These are phyloP conservation scores for Muschampia plurimacula DNA, from an alignment of 2,888 invertebrate genomes.

Conservation along the genomic window DNA sequence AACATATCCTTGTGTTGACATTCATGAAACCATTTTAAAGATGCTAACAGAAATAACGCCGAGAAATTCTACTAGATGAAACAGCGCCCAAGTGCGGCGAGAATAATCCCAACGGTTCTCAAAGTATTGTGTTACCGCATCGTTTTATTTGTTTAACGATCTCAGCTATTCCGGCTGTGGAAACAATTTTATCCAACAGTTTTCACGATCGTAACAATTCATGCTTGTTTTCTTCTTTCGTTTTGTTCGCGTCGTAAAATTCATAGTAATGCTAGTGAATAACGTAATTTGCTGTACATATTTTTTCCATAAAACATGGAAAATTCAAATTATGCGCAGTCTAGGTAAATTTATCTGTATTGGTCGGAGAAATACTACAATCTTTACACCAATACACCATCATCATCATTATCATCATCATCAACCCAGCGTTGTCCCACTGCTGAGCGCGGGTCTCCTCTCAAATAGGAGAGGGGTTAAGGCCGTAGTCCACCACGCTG, in stretches of 20 bases:
- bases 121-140: slow-evolving; percentile 27
- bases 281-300: neutral
- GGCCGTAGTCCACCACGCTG: no score
- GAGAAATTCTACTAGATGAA: slow-evolving; percentile 20
- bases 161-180: slow-evolving; percentile 21
- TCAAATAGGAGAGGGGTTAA: no score
- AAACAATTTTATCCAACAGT: slow-evolving; percentile 31
- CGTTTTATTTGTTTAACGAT: slow-evolving; percentile 33
- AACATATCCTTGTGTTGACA: no score
- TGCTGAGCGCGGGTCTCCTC: no score
- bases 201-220: slow-evolving; percentile 19
- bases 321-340: no score
- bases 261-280: neutral
- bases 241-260: slow-evolving; percentile 3
- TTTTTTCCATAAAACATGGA: neutral
- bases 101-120: slow-evolving; percentile 27
- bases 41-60: slow-evolving; percentile 12
- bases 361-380: no score
- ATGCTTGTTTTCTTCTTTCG: slow-evolving; percentile 24
- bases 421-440: no score
- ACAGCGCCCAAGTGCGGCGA: slow-evolving; percentile 7
- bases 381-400: no score
- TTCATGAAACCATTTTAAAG: slow-evolving; percentile 12
- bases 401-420: no score
- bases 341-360: no score